These are phyloP conservation scores for Acromyrmex heyeri DNA, from an alignment of 1,140 invertebrate species.

Conservation along the genomic window DNA sequence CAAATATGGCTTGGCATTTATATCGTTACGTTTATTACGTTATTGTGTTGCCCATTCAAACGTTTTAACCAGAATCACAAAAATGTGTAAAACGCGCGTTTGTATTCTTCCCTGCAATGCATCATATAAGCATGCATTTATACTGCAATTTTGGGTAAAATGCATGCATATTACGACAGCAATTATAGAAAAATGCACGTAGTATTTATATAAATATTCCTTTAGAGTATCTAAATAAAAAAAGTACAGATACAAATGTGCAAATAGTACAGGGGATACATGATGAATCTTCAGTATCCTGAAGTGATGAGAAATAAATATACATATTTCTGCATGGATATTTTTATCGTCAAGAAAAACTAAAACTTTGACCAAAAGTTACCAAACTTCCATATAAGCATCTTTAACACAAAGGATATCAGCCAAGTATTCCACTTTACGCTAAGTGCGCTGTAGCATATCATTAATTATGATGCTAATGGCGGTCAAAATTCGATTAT, in stretches of 20 bases:
- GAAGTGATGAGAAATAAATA: no score
- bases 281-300: no score
- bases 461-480: no score
- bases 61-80: constrained; percentile 39
- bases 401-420: no score
- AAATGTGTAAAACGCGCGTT: constrained; percentile 49
- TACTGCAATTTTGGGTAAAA: constrained; percentile 25
- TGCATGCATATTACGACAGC: neutral
- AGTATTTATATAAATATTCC: constrained; percentile 46
- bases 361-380: no score
- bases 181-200: neutral
- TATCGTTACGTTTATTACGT: constrained; percentile 46
- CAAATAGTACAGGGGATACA: no score
- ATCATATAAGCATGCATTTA: constrained; percentile 33
- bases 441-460: no score
- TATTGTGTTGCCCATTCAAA: constrained; percentile 35
- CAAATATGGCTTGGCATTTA: constrained; percentile 39
- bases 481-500: no score
- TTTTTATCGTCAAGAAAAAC: no score
- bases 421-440: no score
- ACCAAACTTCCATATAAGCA: no score
- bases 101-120: neutral
- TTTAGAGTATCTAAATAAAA: constrained; percentile 9
- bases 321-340: no score
- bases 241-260: neutral